Percentiles rank a stretch among this genome's conserved stretches.
These are phyloP conservation scores for Graptemys geographica DNA, from an alignment of 2,797 vertebrate genomes.

Conservation along the genomic window DNA sequence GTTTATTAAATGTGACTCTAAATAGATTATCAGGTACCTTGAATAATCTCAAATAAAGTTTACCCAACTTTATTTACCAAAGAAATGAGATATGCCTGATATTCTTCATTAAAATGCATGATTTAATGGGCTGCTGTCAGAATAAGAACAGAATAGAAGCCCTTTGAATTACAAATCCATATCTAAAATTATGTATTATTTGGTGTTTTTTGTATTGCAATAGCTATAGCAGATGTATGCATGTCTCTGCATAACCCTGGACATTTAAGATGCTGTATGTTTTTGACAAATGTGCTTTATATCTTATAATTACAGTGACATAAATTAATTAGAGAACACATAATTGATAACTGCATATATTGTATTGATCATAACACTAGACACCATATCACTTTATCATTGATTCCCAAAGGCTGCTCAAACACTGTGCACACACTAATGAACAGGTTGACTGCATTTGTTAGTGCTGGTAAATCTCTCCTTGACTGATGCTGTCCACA, in stretches of 20 bases:
- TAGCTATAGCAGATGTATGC: background rate
- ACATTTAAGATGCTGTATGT: background rate
- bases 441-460: fast-evolving
- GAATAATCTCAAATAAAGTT: background rate
- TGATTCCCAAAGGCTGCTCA: background rate
- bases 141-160: background rate
- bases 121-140: background rate
- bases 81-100: background rate
- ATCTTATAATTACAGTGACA: fast-evolving
- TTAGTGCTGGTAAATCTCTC: fast-evolving
- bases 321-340: background rate
- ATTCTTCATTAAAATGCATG: background rate
- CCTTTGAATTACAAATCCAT: background rate
- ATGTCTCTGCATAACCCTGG: background rate
- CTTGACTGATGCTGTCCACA: fast-evolving
- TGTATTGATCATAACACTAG: background rate
- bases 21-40: background rate
- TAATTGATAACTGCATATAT: fast-evolving
- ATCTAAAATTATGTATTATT: background rate
- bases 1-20: background rate
- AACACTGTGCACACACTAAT: background rate
- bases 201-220: background rate
- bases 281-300: background rate
- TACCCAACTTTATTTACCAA: background rate
- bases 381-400: background rate